These are phyloP conservation scores for Solea senegalensis DNA, from an alignment of 2,113 vertebrate species.

Conservation along the genomic window DNA sequence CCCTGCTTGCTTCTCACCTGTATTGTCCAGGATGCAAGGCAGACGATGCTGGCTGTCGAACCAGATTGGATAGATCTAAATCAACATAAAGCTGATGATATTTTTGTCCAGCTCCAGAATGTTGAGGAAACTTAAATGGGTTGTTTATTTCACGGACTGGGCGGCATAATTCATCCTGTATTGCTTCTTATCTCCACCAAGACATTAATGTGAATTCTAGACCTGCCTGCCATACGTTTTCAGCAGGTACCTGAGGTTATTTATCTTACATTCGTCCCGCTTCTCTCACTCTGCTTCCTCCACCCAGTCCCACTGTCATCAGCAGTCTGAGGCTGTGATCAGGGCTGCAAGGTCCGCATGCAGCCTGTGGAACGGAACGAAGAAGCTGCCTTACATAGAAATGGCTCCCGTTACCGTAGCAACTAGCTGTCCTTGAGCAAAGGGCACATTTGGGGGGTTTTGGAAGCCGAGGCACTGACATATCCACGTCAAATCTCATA, in stretches of 20 bases:
- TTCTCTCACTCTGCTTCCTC: constrained; percentile 8
- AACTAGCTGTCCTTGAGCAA: constrained; percentile 74
- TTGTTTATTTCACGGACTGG: constrained; percentile 32
- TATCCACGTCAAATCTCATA: constrained; percentile 58
- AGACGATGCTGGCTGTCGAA: constrained; percentile 19
- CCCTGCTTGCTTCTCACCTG: constrained; percentile 56
- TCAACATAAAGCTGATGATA: constrained; percentile 45
- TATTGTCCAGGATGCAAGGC: constrained; percentile 6
- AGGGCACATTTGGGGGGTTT: constrained; percentile 55
- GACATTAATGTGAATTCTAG: constrained; percentile 16
- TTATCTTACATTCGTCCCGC: constrained; percentile 34
- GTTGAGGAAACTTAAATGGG: constrained; percentile 11
- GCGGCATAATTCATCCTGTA: not conserved
- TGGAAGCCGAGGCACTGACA: constrained; percentile 44
- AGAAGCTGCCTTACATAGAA: constrained; percentile 67
- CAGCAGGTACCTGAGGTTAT: constrained; percentile 38
- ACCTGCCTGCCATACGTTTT: not conserved
- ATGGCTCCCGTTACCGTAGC: constrained; percentile 71
- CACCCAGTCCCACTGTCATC: constrained; percentile 54
- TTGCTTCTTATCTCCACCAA: constrained; percentile 28
- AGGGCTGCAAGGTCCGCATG: constrained; percentile 55
- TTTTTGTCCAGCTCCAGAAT: constrained; percentile 34
- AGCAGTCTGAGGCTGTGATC: constrained; percentile 65
- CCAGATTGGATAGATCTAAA: constrained; percentile 46
- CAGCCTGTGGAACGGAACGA: constrained; percentile 66